Percentiles rank a stretch among this genome's conserved stretches.
Conservation (phyloP, 2,113 vertebrate species). For the Fulmarus glacialis region DNA sequence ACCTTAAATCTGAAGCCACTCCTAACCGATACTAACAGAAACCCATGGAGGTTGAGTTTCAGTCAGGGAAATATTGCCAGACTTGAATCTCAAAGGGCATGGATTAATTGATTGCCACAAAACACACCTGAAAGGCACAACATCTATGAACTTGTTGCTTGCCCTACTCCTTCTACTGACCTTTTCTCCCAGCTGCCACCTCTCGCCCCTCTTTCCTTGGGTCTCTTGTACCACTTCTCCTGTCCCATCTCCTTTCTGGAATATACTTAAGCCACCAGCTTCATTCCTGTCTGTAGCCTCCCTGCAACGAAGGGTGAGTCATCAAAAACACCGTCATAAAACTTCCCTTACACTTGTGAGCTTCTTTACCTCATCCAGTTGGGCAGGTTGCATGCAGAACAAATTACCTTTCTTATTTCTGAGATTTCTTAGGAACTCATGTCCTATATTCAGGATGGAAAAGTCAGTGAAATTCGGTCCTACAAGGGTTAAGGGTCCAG, state of each 20-base stretch:
- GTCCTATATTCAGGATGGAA: background rate
- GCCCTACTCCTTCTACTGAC: background rate
- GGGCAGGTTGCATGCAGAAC: background rate
- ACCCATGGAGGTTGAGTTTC: background rate
- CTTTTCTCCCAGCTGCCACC: background rate
- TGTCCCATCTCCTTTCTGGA: background rate
- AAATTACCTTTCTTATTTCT: background rate
- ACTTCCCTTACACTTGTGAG: background rate
- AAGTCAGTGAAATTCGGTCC: background rate
- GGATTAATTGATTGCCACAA: background rate
- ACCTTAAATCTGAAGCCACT: background rate
- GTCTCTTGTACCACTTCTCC: background rate
- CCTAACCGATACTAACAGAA: background rate
- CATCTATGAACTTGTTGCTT: background rate
- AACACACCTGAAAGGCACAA: background rate
- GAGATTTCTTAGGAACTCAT: background rate
- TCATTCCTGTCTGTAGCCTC: background rate
- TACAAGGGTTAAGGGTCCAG: background rate
- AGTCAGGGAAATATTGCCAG: background rate
- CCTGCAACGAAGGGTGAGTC: background rate
- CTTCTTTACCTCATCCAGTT: background rate
- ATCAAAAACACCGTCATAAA: constrained; percentile 22
- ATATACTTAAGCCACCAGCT: background rate
- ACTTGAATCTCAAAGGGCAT: background rate
- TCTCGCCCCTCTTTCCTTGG: background rate